Evolutionary conservation across 2,113 vertebrate genomes (phyloP), one percentile per base, ranked within the genome.

Genomic region (Brachypteracias leptosomus): DNA sequence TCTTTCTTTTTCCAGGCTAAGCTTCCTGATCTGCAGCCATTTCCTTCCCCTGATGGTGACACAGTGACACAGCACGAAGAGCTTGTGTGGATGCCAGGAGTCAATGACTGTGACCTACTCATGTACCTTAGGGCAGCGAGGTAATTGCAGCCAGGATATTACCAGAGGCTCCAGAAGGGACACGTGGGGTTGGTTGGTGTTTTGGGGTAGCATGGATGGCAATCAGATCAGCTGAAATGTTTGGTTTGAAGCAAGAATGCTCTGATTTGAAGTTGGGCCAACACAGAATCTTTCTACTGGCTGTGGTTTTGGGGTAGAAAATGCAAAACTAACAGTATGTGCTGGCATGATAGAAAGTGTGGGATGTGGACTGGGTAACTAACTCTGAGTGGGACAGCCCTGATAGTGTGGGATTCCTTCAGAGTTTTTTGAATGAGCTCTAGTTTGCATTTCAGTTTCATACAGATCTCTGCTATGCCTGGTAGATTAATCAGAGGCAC

Each of bases 121-220:
- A 99, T 99, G 99, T 99, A 99, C 98, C 98, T 99, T 94, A 98
- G 99, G 97, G 99, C 99, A 88, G 99, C 99, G 90, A 99, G 99
- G 99, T 99, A 97, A 99, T 22, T 20, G 6, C 42, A 33, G 16
- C 57, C 63, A 2, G 6, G 19, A 7, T 4, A 13, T 19, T 15
- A 2, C 49, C 7, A 1, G 0, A 2, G 40, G 24, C 75, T 49
- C 10, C 1, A 44, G 42, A 16, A 12, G 4, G 62, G 83, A 10
- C 1, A 2, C 0, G 18, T 8, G 24, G 29, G 13, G 46, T 21
- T 24, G 40, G 47, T 38, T 25, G 3, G 2, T 3, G 29, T 38
- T 26, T 5, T 4, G 29, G 5, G 47, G 2, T 22, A 22, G 31
- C 18, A 0, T 2, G 46, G 16, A 24, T 16, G 57, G 28, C 16